Conservation (phyloP, 1,140 invertebrate genomes). For the Drosophila malerkotliana region DNA sequence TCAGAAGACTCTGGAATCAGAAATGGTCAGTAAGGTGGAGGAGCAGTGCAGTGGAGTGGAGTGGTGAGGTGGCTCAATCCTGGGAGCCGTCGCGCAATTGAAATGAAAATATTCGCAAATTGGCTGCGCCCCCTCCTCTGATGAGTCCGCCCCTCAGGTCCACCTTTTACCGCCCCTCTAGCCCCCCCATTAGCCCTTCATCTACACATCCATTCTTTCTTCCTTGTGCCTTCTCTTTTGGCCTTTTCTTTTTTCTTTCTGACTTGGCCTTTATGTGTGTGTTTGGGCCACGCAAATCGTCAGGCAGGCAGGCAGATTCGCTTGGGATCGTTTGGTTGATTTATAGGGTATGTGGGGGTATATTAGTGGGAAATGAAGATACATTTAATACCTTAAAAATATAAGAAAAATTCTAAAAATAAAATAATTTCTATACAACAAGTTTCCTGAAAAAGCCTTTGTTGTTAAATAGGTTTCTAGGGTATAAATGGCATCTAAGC, state of each 20-base stretch:
- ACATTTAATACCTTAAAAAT: not conserved
- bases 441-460: too few relatives aligned
- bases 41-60: constrained; percentile 9
- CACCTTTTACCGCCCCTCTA: not conserved
- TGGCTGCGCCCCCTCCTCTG: constrained; percentile 66
- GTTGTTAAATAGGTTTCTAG: not conserved
- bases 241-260: constrained; percentile 1
- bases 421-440: too few relatives aligned
- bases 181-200: not conserved
- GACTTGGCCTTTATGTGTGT: constrained; percentile 6
- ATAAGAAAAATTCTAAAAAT: not conserved
- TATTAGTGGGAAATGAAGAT: not conserved
- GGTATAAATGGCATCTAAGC: not conserved
- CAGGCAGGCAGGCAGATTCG: constrained; percentile 38
- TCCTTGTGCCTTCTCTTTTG: constrained; percentile 20
- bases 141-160: constrained; percentile 5
- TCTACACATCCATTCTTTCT: constrained; percentile 1
- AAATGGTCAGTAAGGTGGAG: constrained; percentile 18
- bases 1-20: constrained; percentile 16
- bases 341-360: constrained; percentile 12
- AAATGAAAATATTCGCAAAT: constrained; percentile 84
- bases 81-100: constrained; percentile 70
- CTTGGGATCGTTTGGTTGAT: constrained; percentile 23
- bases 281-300: constrained; percentile 63
- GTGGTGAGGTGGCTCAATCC: constrained; percentile 45